Evolutionary conservation across 2,113 vertebrate genomes (phyloP).

Genomic region (Calyptomena viridis): DNA sequence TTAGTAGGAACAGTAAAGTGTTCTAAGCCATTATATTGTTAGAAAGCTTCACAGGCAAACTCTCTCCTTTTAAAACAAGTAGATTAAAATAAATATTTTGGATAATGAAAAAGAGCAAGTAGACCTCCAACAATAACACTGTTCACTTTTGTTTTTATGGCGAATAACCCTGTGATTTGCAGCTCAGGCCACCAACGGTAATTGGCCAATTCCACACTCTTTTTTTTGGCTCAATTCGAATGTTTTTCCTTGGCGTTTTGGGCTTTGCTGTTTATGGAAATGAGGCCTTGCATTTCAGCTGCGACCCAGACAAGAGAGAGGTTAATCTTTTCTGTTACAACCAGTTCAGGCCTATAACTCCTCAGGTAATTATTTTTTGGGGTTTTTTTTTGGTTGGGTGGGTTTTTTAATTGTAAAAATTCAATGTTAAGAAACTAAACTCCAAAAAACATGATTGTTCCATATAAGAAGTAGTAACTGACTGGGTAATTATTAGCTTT

Average conservation of each 20-base stretch:
- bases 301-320: constrained; percentile 84
- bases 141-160: constrained; percentile 14
- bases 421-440: background rate
- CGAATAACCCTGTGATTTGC: constrained; percentile 25
- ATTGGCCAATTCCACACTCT: constrained; percentile 88
- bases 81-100: background rate
- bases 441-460: background rate
- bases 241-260: constrained; percentile 85
- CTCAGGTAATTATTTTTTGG: constrained; percentile 73
- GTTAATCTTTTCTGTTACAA: constrained; percentile 90
- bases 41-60: background rate
- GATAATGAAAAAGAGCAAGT: background rate
- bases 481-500: background rate
- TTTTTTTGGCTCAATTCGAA: constrained; percentile 86
- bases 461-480: background rate
- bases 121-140: background rate
- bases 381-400: background rate
- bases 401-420: background rate
- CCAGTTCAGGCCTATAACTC: constrained; percentile 88
- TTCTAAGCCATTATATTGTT: background rate
- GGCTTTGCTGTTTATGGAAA: constrained; percentile 89
- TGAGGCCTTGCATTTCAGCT: constrained; percentile 90
- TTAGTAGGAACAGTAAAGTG: background rate
- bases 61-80: background rate
- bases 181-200: constrained; percentile 87